A percentile compares a stretch with the other conserved stretches of the same genome.
These are phyloP conservation scores for Styela plicata DNA, from an alignment of 23 tunicate genomes.

Conservation along the genomic window DNA sequence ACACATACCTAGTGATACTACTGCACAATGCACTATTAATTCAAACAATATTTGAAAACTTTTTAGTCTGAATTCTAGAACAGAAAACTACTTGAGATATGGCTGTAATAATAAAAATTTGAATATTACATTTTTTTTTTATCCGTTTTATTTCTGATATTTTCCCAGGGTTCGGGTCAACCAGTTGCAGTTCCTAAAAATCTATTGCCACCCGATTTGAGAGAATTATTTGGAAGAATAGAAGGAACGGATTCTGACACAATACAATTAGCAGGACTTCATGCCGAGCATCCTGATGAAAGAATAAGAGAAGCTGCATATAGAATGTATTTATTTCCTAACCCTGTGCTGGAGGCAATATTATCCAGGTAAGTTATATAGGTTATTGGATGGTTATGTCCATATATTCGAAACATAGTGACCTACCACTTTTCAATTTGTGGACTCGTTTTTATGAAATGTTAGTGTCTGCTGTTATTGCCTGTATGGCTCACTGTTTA, in stretches of 20 bases:
- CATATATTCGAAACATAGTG: neutral
- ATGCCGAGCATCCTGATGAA: conserved; percentile 65
- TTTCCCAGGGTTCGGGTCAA: conserved; percentile 40
- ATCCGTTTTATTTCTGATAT: no score
- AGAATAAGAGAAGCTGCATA: conserved; percentile 74
- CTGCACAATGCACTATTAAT: no score
- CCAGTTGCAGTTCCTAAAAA: conserved; percentile 55
- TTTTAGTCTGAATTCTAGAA: no score
- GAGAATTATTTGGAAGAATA: conserved; percentile 26
- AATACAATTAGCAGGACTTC: conserved; percentile 37
- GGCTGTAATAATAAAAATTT: no score
- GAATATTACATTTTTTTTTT: no score
- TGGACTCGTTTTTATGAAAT: no score
- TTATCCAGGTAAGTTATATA: conserved; percentile 31
- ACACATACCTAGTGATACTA: no score
- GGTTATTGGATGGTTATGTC: neutral
- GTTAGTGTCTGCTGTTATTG: no score
- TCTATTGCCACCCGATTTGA: conserved; percentile 39
- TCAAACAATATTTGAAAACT: no score
- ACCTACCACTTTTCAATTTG: neutral
- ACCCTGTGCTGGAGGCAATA: conserved; percentile 51
- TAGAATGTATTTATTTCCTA: conserved; percentile 49
- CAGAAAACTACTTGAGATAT: no score
- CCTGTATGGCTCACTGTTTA: no score
- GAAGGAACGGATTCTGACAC: conserved; percentile 31